phyloP scores from a whole-genome alignment of 2,888 invertebrate species.

The Amphimallon solstitiale region DNA sequence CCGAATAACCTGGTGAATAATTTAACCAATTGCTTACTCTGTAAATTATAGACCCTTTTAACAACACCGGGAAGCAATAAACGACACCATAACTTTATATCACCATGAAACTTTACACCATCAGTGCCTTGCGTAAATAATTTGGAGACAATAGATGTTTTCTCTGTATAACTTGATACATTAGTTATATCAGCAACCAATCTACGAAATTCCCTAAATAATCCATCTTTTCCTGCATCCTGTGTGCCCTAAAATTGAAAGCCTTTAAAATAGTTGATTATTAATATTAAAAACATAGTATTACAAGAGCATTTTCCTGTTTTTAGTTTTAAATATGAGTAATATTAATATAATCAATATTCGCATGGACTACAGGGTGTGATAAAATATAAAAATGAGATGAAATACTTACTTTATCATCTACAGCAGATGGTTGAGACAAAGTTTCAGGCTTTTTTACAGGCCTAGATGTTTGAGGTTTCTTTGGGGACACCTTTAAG shows the following conservation, averaged over 20 bases:
- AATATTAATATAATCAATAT: too few relatives aligned
- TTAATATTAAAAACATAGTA: background rate
- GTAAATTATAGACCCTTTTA: conserved; percentile 90
- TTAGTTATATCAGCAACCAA: conserved; percentile 82
- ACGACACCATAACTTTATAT: conserved; percentile 82
- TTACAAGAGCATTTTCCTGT: background rate
- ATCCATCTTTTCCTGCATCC: conserved; percentile 69
- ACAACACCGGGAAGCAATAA: conserved; percentile 83
- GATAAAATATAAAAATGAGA: too few relatives aligned
- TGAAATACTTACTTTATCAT: background rate
- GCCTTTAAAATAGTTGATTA: too few relatives aligned
- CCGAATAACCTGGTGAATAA: conserved; percentile 84
- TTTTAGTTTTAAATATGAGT: too few relatives aligned
- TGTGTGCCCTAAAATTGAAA: background rate
- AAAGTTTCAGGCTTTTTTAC: conserved; percentile 35
- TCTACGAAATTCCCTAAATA: conserved; percentile 79
- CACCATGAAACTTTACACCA: conserved; percentile 77
- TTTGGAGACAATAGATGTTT: conserved; percentile 77
- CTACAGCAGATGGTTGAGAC: conserved; percentile 6
- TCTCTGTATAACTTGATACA: conserved; percentile 82
- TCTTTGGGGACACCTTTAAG: conserved; percentile 52
- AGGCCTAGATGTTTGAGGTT: conserved; percentile 43
- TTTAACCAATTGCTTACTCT: conserved; percentile 91
- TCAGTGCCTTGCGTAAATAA: conserved; percentile 73
- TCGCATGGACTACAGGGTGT: too few relatives aligned